Evolutionary conservation across 1,140 invertebrate species (phyloP).

Genomic region (Diuraphis noxia): DNA sequence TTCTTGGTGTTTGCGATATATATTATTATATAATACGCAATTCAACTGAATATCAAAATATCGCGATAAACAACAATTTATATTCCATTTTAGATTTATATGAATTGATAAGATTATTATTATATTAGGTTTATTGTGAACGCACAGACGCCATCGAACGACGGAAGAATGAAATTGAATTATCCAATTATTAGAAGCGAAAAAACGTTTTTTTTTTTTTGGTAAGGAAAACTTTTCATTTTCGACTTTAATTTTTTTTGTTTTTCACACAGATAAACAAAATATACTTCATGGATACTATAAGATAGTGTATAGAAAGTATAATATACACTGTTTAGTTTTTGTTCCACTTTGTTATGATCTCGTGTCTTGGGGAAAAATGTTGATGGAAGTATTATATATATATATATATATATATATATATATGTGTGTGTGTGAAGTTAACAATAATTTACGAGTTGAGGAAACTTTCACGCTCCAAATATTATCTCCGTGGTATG

Average conservation of each 20-base stretch:
- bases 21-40: background rate
- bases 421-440: background rate
- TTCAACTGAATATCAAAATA: background rate
- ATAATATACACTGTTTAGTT: background rate
- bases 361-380: background rate
- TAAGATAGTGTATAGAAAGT: constrained; percentile 2
- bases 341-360: background rate
- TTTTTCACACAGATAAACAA: background rate
- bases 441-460: constrained; percentile 36
- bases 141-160: background rate
- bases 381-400: constrained; percentile 25
- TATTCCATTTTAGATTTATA: background rate
- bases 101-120: background rate
- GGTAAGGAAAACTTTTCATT: background rate
- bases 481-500: background rate
- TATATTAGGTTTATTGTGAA: background rate
- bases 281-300: constrained; percentile 9
- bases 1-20: background rate
- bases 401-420: background rate
- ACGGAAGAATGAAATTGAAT: background rate
- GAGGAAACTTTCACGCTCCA: background rate
- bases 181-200: background rate
- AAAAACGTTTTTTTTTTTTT: background rate
- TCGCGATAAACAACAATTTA: background rate
- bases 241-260: background rate